Conservation (phyloP, 2,113 vertebrate genomes). For the Boleophthalmus pectinirostris region DNA sequence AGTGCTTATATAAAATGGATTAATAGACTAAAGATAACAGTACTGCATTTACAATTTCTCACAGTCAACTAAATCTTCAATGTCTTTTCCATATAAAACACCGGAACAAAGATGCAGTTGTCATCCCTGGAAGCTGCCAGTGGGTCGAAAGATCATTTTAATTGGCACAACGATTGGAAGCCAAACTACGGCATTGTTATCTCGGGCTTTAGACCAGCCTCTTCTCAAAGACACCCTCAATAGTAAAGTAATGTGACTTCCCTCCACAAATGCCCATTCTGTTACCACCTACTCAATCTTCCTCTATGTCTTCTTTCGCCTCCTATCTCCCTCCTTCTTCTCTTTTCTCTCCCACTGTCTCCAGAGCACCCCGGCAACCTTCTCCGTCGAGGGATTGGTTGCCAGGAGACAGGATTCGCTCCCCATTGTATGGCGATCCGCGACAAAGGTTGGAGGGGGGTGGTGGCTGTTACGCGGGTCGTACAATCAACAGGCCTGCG, state of each 20-base stretch:
- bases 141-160: neutral
- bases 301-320: conserved; percentile 15
- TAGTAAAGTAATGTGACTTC: conserved; percentile 21
- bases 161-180: conserved; percentile 7
- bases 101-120: conserved; percentile 3
- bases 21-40: neutral
- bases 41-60: neutral
- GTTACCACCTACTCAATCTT: conserved; percentile 31
- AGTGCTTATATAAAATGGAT: neutral
- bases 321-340: conserved; percentile 15
- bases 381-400: conserved; percentile 76
- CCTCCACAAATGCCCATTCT: conserved; percentile 24
- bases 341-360: conserved; percentile 35
- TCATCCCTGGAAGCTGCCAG: conserved; percentile 1
- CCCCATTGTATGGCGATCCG: conserved; percentile 71
- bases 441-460: conserved; percentile 62
- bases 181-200: neutral
- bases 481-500: conserved; percentile 63
- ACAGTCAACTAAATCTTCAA: neutral
- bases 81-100: neutral
- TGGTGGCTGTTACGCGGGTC: conserved; percentile 36
- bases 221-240: conserved; percentile 25
- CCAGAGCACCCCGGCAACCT: conserved; percentile 66
- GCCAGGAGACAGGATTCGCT: conserved; percentile 80
- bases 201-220: conserved; percentile 16